phyloP scores from a whole-genome alignment of 2,888 invertebrate species.

The Rapana venosa region DNA sequence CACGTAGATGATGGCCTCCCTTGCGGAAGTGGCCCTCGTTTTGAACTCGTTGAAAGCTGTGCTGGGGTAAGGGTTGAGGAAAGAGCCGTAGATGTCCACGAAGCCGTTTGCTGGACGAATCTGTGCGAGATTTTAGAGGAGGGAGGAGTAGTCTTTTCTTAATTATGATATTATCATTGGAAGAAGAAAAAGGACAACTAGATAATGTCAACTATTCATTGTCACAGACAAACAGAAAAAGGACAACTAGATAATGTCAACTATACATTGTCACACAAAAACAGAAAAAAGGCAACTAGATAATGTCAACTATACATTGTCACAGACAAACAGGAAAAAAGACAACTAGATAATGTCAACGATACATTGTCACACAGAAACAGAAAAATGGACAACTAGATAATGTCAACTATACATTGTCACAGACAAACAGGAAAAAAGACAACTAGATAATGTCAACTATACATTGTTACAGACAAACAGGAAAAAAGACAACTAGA shows the following conservation, averaged over 20 bases:
- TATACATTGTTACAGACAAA: background rate
- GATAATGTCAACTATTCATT: background rate
- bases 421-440: background rate
- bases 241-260: background rate
- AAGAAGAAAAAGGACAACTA: background rate
- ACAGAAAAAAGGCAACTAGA: background rate
- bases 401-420: background rate
- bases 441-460: background rate
- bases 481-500: background rate
- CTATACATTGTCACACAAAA: background rate
- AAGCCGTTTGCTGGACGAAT: conserved; percentile 47
- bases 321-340: background rate
- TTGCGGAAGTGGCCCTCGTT: conserved; percentile 37
- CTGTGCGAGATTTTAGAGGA: conserved; percentile 1
- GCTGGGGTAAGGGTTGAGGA: conserved; percentile 54
- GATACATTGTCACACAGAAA: background rate
- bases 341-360: background rate
- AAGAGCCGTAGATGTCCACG: conserved; percentile 58
- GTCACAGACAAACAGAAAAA: background rate
- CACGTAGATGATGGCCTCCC: conserved; percentile 44
- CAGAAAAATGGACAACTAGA: background rate
- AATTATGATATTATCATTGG: background rate
- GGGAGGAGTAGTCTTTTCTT: background rate
- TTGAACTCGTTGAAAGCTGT: conserved; percentile 43
- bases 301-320: background rate